These are phyloP conservation scores for Dendroctonus ponderosae DNA, from an alignment of 1,140 invertebrate genomes.

Conservation along the genomic window DNA sequence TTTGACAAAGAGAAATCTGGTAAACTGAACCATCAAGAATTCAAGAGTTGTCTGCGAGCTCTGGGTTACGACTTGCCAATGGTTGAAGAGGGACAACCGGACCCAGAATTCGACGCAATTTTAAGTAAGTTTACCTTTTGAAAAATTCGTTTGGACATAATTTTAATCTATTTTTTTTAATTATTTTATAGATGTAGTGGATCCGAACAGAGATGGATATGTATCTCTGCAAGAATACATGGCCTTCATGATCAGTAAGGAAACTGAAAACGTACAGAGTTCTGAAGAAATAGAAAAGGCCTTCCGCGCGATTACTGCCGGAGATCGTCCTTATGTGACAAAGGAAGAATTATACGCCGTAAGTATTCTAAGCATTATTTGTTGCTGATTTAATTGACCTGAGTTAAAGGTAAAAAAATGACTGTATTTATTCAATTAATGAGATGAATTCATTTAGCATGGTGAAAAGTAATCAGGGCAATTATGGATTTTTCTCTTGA, in stretches of 20 bases:
- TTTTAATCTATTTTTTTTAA: background rate
- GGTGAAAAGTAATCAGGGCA: too few relatives aligned
- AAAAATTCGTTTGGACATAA: too few relatives aligned
- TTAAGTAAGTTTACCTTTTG: constrained; percentile 62
- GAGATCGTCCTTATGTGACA: constrained; percentile 96
- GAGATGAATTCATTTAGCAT: too few relatives aligned
- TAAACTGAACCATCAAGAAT: constrained; percentile 95
- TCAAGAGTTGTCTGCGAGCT: constrained; percentile 97
- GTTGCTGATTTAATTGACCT: too few relatives aligned
- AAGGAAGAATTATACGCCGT: constrained; percentile 98
- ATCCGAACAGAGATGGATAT: constrained; percentile 91
- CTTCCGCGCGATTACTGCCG: constrained; percentile 96
- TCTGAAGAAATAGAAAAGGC: constrained; percentile 99
- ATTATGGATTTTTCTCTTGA: too few relatives aligned
- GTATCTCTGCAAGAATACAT: constrained; percentile 99
- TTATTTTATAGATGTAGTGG: constrained; percentile 68
- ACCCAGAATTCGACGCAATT: constrained; percentile 98
- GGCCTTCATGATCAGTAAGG: constrained; percentile 99
- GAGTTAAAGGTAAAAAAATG: too few relatives aligned
- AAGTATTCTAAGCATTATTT: constrained; percentile 49
- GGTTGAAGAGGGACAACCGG: constrained; percentile 98
- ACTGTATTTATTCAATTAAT: too few relatives aligned
- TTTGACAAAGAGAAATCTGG: constrained; percentile 99
- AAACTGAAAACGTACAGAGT: constrained; percentile 99
- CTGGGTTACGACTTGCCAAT: constrained; percentile 98